Evolutionary conservation across 2,797 vertebrate genomes (phyloP).

Genomic region (Aulostomus chinensis): DNA sequence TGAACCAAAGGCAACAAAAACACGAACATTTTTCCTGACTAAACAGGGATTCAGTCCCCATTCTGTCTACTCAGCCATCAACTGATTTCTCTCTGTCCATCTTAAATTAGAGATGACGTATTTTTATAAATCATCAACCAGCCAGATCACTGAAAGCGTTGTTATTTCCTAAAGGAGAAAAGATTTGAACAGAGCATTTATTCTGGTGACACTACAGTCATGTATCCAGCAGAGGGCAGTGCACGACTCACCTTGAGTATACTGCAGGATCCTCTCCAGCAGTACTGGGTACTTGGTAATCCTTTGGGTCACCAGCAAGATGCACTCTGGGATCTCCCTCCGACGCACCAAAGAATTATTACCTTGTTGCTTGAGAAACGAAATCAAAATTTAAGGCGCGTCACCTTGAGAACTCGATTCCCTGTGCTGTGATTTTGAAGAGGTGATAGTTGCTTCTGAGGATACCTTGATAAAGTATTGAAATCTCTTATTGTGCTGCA

Average conservation of each 20-base stretch:
- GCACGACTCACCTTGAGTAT: slow-evolving; percentile 84
- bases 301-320: slow-evolving; percentile 94
- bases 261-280: slow-evolving; percentile 91
- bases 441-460: too few relatives aligned
- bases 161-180: too few relatives aligned
- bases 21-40: too few relatives aligned
- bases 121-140: too few relatives aligned
- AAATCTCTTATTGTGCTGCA: slow-evolving; percentile 94
- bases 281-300: slow-evolving; percentile 98
- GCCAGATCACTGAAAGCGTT: too few relatives aligned
- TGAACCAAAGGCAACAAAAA: too few relatives aligned
- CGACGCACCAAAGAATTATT: slow-evolving; percentile 91
- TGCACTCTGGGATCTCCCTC: slow-evolving; percentile 94
- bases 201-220: neutral
- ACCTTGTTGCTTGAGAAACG: slow-evolving; percentile 86
- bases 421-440: too few relatives aligned
- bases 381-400: neutral
- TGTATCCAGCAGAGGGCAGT: slow-evolving; percentile 54
- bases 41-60: too few relatives aligned
- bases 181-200: neutral
- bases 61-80: too few relatives aligned
- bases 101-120: too few relatives aligned
- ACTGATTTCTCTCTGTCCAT: too few relatives aligned
- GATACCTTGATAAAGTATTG: slow-evolving; percentile 93
- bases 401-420: neutral